Base-by-base conservation (phyloP, 2,888 invertebrate species). In the Macaria notata region DNA sequence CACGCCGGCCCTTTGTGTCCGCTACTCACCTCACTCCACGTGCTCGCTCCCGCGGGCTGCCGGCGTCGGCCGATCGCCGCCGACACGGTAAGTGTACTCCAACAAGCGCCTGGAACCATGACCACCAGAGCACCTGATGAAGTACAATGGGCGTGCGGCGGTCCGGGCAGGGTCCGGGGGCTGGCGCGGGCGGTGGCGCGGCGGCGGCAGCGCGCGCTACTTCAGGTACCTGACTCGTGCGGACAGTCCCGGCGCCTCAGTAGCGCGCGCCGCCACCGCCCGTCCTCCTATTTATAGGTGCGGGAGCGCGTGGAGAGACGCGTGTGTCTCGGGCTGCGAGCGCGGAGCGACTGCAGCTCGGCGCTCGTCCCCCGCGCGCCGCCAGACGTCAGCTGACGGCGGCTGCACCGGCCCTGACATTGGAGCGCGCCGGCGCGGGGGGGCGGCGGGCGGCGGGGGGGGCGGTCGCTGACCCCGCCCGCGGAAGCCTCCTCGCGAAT, bases 81-180 rank as follows among this genome's bases (percentile, higher is more conserved):
- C 94, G 94, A 88, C 96, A 96, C 95, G 96, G 96, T 96, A 96
- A 96, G 96, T 97, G 97, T 96, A 97, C 97, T 97, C 97, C 97
- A 97, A 96, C 97, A 97, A 97, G 96, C 97, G 97, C 97, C 97
- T 97, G 97, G 97, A 96, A 94, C 93, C 83, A 82, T 91, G 86
- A 93, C 93, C 94, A 97, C 97, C 97, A 97, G 97, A 98, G 97
- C 97, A 98, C 97, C 97, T 98, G 97, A 97, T 97, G 97, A 97
- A 98, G 97, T 98, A 98, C 97, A 98, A 97, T 97, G 96, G 96
- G 96, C 97, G 96, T 96, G 96, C 95, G 95, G 95, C 96, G 95
- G 93, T 88, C 80, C 95, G 95, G 95, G 95, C 94, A 93, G 88
- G 79, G 79, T 59, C 50, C 43, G 61, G 60, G 76, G 71, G 62